Conservation (phyloP, 64 coral and sea anemone species). For the Stylophora pistillata region DNA sequence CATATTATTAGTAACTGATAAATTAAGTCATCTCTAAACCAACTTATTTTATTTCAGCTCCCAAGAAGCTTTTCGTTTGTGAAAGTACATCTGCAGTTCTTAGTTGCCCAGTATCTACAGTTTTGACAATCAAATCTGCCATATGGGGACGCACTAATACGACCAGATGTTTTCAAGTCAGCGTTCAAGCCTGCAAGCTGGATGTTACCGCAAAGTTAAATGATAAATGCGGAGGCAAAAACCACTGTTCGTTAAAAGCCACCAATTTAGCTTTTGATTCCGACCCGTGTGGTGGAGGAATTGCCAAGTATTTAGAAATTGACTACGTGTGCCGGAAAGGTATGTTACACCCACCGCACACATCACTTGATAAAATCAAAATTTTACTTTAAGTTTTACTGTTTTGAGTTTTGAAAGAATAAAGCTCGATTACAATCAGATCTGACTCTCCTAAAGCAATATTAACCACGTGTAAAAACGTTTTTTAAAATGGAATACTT, state of each 20-base stretch:
- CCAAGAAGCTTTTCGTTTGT: constrained; percentile 39
- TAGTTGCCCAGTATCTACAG: constrained; percentile 55
- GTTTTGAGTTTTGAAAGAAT: too few relatives aligned
- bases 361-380: too few relatives aligned
- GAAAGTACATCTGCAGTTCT: constrained; percentile 40
- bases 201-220: constrained; percentile 43
- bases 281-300: constrained; percentile 17
- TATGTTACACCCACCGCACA: neutral
- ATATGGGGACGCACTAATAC: constrained; percentile 30
- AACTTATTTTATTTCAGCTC: constrained; percentile 20
- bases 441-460: too few relatives aligned
- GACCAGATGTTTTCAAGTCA: neutral
- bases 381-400: too few relatives aligned
- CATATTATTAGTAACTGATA: neutral
- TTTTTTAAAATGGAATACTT: too few relatives aligned
- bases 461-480: too few relatives aligned
- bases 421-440: too few relatives aligned
- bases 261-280: constrained; percentile 15
- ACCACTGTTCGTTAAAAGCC: constrained; percentile 31
- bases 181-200: constrained; percentile 20
- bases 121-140: constrained; percentile 23
- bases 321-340: constrained; percentile 19
- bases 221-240: constrained; percentile 5
- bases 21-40: neutral
- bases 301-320: constrained; percentile 48